Base-by-base conservation (phyloP, 2,113 vertebrate species). In the Equus quagga region DNA sequence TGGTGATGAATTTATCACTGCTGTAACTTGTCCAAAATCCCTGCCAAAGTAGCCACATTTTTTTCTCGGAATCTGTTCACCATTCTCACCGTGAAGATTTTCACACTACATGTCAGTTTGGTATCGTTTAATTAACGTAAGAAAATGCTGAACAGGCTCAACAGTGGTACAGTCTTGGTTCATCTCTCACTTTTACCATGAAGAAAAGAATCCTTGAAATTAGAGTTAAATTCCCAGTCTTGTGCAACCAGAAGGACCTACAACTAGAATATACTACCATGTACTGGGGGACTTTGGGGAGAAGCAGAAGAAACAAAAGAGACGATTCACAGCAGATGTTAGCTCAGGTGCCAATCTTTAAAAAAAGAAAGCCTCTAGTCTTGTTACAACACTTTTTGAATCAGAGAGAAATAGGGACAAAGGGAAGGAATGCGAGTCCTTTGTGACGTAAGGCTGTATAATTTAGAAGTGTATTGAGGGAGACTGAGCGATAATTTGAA, bases 1-100 rank as follows among this genome's bases (percentile, higher is more conserved):
- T 86, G 56, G 65, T 72, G 56, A 92, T 86, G 72, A 87, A 94
- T 76, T 51, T 96, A 41, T 95, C 88, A 91, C 33, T 89, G 56
- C 60, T 81, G 13, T 67, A 96, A 91, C 76, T 92, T 89, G 58
- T 44, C 79, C 60, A 58, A 76, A 96, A 80, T 65, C 36, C n/a
- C 76, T 90, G 69, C 79, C 89, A 72, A 89, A 49, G 51, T 51
- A 80, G 24, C 36, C 64, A 78, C n/a, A 31, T 85, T 96, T 85
- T 91, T 46, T 46, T 75, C 64, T 70, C 70, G 86, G 82, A 64
- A 41, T 89, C 78, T 91, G 18, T 75, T 88, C 62, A 94, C 76
- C 46, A 88, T 21, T 28, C 44, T 84, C 33, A 12, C 36, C 69
- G 82, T 84, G 85, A 96, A 92, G n/a, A 76, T 95, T 72, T 89